Percentiles rank a stretch among this genome's conserved stretches.
Conservation (phyloP, 92 coral and sea anemone genomes). For the Blastomussa wellsi region DNA sequence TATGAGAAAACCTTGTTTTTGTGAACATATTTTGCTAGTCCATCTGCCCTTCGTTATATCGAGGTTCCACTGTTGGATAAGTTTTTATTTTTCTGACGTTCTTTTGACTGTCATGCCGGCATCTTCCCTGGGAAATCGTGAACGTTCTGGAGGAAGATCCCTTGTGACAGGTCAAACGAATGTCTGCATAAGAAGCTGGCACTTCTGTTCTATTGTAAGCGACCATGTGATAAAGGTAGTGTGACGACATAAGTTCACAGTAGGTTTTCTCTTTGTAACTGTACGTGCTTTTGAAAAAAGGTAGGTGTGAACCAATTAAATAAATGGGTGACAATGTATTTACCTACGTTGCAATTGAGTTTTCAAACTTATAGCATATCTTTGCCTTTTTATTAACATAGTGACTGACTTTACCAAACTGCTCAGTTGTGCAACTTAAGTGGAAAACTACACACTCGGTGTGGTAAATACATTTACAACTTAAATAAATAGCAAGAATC, state of each 20-base stretch:
- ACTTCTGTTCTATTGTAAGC: not conserved
- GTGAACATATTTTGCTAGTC: too few species aligned
- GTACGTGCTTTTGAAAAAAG: not conserved
- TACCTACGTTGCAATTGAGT: not conserved
- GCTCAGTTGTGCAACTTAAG: not conserved
- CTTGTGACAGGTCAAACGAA: not conserved
- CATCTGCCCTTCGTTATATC: too few species aligned
- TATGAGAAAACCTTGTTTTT: too few species aligned
- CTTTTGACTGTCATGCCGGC: not conserved
- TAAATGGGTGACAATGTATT: not conserved
- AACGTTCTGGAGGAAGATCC: not conserved
- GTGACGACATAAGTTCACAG: not conserved
- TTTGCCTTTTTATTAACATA: not conserved
- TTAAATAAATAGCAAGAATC: too few species aligned
- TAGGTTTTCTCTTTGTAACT: not conserved
- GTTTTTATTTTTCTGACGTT: not conserved
- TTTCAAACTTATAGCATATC: not conserved
- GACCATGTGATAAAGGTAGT: not conserved
- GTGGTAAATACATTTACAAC: too few species aligned
- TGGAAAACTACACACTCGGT: not conserved
- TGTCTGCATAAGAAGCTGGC: not conserved
- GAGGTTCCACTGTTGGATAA: too few species aligned
- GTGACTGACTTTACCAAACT: not conserved
- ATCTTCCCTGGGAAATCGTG: not conserved
- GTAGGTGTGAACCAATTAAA: constrained; percentile 21